Percentiles rank a stretch among this genome's conserved stretches.
Conservation (phyloP, 2,888 invertebrate genomes). For the Ichneumoninae sp. region DNA sequence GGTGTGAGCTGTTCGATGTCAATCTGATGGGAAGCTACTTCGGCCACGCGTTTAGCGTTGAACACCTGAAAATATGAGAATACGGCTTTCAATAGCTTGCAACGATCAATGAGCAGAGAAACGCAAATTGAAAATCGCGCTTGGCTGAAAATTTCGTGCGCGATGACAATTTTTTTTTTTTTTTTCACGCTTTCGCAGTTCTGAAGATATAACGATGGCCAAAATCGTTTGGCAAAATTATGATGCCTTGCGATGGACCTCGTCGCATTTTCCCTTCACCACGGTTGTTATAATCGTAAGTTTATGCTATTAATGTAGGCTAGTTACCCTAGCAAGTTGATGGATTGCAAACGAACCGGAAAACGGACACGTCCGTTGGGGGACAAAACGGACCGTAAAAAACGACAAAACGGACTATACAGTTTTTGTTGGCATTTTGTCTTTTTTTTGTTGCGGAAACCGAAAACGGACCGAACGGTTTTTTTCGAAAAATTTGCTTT, state of each 20-base stretch:
- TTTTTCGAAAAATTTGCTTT: no score
- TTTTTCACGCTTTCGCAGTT: neutral
- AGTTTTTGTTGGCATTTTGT: no score
- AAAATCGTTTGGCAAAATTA: neutral
- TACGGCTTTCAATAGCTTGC: neutral
- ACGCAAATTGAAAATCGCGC: no score
- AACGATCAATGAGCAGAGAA: neutral
- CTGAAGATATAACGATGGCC: neutral
- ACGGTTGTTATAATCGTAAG: neutral
- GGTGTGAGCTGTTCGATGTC: conserved; percentile 93
- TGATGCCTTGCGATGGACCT: neutral
- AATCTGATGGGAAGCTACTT: conserved; percentile 92
- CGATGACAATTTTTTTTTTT: neutral
- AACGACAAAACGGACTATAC: no score
- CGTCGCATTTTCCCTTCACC: neutral
- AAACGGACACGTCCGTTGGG: no score
- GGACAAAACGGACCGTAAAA: no score
- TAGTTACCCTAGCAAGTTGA: neutral
- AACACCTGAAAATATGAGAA: conserved; percentile 86
- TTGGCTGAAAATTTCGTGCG: neutral
- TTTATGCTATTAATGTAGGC: neutral
- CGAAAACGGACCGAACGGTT: no score
- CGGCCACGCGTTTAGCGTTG: conserved; percentile 91
- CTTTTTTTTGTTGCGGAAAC: no score
- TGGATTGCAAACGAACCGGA: no score